Conservation (phyloP, 2,888 invertebrate genomes). For the Parnassius apollo region DNA sequence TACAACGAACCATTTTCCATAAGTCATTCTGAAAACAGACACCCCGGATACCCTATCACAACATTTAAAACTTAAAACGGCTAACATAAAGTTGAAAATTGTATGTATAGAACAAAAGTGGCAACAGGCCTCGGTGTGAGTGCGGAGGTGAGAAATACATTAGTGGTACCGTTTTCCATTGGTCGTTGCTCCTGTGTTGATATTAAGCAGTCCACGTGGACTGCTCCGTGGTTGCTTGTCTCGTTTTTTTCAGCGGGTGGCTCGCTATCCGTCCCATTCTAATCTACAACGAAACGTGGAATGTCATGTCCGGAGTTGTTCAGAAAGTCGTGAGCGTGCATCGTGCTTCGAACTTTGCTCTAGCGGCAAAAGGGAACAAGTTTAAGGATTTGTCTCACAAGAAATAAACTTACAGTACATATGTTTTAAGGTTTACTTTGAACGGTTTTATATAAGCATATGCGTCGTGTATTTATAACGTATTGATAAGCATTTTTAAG, state of each 20-base stretch:
- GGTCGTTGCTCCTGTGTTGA: conserved; percentile 80
- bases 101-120: conserved; percentile 61
- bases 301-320: conserved; percentile 82
- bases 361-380: conserved; percentile 56
- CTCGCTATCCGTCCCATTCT: conserved; percentile 77
- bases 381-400: conserved; percentile 35
- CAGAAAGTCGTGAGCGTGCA: conserved; percentile 82
- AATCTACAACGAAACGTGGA: conserved; percentile 81
- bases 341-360: conserved; percentile 72
- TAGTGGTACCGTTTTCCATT: conserved; percentile 81
- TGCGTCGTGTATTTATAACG: conserved; percentile 37
- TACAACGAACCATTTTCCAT: conserved; percentile 51
- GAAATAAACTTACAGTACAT: conserved; percentile 38
- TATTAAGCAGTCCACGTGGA: conserved; percentile 81
- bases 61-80: conserved; percentile 60
- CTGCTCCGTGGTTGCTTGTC: conserved; percentile 74
- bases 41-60: conserved; percentile 42
- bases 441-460: conserved; percentile 34
- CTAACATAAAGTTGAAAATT: conserved; percentile 60
- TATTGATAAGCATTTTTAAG: conserved; percentile 82
- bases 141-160: conserved; percentile 82
- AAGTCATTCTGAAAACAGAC: conserved; percentile 66
- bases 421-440: conserved; percentile 45
- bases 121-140: conserved; percentile 73
- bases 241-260: conserved; percentile 74